Base-by-base conservation (phyloP, 2,797 vertebrate species). In the Poliocrania exsul region DNA sequence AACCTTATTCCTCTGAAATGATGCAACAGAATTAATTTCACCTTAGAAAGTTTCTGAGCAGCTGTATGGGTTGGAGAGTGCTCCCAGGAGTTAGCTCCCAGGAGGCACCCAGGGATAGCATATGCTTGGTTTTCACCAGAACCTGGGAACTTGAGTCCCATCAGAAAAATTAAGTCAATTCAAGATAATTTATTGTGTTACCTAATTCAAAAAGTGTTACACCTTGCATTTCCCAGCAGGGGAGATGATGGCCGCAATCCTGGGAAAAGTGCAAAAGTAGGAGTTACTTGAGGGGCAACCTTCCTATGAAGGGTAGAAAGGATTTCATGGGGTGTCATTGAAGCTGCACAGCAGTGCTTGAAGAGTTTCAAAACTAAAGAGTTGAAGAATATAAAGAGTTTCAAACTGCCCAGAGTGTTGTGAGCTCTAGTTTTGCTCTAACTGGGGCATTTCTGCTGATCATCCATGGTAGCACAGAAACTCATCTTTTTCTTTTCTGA, bases 41-140 rank as follows among this genome's bases (percentile, higher is more conserved):
- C 11, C 1, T 0, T 3, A 37, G 19, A 16, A 57, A 38, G 35
- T 64, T 85, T 50, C 42, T 62, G n/a, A 64, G 47, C 15, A 60
- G 46, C 67, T 56, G 46, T 8, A 14, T 33, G 31, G 7, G 10
- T 47, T 40, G 26, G 16, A 81, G n/a, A 6, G 8, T 58, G 19
- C 15, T 81, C 40, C 37, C 60, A 50, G 42, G 31, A 67, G 44
- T 31, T 56, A 51, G 16, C 11, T 60, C 24, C 29, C 1, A 0
- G 2, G 16, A 58, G 13, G 11, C 13, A 51, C 29, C 2, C 1
- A 2, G 33, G 26, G 7, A 14, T 44, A 26, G 29, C 21, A 31
- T 3, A 1, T 0, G 0, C 28, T 81, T 75, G 4, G 7, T 65
- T 77, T 89, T 46, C 54, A 49, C 38, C 31, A 77, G n/a, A 46